Conservation (phyloP, 2,113 vertebrate genomes). For the Acrocephalus kingi region DNA sequence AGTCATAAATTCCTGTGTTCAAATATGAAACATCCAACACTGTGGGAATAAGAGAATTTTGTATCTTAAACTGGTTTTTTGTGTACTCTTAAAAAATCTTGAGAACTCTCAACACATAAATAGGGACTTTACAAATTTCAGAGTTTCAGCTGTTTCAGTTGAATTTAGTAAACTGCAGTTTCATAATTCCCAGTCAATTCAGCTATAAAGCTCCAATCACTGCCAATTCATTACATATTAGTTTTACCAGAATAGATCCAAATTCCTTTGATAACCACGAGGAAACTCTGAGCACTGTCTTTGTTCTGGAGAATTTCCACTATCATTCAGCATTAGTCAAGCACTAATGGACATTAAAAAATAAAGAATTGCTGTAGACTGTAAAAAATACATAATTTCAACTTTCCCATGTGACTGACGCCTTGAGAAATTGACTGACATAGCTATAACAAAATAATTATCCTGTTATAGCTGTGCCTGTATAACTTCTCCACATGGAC, state of each 20-base stretch:
- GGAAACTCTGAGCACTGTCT: background rate
- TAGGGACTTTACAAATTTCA: background rate
- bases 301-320: constrained; percentile 32
- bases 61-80: background rate
- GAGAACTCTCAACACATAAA: background rate
- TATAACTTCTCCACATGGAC: constrained; percentile 53
- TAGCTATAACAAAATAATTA: constrained; percentile 65
- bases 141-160: background rate
- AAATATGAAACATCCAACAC: background rate
- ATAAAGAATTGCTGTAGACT: constrained; percentile 35
- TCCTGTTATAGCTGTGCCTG: constrained; percentile 32
- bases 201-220: background rate
- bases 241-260: constrained; percentile 28
- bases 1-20: background rate
- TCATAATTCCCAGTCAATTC: background rate
- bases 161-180: background rate
- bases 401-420: constrained; percentile 17
- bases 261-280: constrained; percentile 17
- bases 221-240: background rate
- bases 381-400: constrained; percentile 52
- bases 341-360: constrained; percentile 55
- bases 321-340: constrained; percentile 37
- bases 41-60: background rate
- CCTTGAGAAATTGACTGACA: constrained; percentile 48
- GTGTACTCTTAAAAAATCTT: background rate